Evolutionary conservation across 1,140 invertebrate species (phyloP).

Genomic region (Uloborus diversus): DNA sequence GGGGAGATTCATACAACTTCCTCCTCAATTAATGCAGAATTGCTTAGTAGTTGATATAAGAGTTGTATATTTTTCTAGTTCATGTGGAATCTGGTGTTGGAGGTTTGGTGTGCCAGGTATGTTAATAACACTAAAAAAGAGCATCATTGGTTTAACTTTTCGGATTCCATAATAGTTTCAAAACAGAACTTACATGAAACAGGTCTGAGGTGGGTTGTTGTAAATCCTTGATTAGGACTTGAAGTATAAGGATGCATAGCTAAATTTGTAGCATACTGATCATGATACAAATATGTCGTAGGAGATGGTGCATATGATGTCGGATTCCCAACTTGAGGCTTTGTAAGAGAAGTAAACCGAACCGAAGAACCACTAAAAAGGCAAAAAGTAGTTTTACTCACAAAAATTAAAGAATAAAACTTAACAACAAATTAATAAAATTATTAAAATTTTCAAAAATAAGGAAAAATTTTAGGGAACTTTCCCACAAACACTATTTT

Average conservation of each 20-base stretch:
- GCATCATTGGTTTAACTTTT: too few relatives aligned
- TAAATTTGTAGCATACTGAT: constrained; percentile 31
- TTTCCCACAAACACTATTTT: too few relatives aligned
- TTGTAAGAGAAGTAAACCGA: constrained; percentile 40
- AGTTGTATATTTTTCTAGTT: too few relatives aligned
- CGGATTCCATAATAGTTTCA: too few relatives aligned
- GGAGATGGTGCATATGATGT: constrained; percentile 24
- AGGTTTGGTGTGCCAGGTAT: background rate
- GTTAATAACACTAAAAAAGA: background rate
- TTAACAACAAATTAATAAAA: too few relatives aligned
- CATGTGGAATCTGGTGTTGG: too few relatives aligned
- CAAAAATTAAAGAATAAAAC: background rate
- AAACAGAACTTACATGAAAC: constrained; percentile 22
- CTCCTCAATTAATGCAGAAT: too few relatives aligned
- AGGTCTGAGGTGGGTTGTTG: constrained; percentile 31
- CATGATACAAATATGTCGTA: constrained; percentile 47
- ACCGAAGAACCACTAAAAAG: constrained; percentile 22
- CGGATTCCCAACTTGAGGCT: constrained; percentile 6
- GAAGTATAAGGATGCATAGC: constrained; percentile 42
- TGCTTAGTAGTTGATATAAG: too few relatives aligned
- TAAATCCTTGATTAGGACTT: constrained; percentile 13
- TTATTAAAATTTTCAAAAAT: too few relatives aligned
- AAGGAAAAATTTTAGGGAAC: too few relatives aligned
- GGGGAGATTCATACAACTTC: too few relatives aligned
- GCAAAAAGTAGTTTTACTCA: background rate